phyloP scores from a whole-genome alignment of 2,113 vertebrate genomes.

The Upupa epops region DNA sequence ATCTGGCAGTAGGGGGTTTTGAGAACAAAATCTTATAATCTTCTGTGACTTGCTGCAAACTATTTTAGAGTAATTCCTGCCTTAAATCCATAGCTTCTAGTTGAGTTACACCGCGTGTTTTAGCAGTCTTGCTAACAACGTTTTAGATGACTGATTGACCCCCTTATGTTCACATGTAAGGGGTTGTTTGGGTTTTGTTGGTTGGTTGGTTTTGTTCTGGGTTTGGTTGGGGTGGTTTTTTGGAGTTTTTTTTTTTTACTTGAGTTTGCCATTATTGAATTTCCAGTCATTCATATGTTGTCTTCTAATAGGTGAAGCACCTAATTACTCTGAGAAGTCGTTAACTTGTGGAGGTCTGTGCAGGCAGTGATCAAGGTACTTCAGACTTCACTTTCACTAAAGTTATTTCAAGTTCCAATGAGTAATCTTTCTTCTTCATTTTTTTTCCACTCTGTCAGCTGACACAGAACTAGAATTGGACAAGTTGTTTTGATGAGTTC shows the following conservation, averaged over 20 bases:
- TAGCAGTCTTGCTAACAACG: background rate
- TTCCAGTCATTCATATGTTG: background rate
- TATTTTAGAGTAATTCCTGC: background rate
- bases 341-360: background rate
- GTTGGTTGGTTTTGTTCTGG: too few species aligned
- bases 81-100: background rate
- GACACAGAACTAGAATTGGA: background rate
- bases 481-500: background rate
- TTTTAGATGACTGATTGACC: background rate
- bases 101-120: background rate
- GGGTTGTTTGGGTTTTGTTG: background rate
- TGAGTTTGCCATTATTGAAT: background rate
- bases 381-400: background rate
- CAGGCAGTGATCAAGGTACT: slow-evolving; percentile 7
- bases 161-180: background rate
- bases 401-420: background rate
- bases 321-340: background rate
- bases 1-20: background rate
- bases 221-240: too few species aligned
- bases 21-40: background rate
- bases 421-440: background rate
- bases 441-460: background rate
- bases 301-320: background rate
- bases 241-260: background rate
- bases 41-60: background rate